Evolutionary conservation across 2,113 vertebrate species (phyloP), one percentile per base, ranked within the genome.

Genomic region (Lampris megalopsis): DNA sequence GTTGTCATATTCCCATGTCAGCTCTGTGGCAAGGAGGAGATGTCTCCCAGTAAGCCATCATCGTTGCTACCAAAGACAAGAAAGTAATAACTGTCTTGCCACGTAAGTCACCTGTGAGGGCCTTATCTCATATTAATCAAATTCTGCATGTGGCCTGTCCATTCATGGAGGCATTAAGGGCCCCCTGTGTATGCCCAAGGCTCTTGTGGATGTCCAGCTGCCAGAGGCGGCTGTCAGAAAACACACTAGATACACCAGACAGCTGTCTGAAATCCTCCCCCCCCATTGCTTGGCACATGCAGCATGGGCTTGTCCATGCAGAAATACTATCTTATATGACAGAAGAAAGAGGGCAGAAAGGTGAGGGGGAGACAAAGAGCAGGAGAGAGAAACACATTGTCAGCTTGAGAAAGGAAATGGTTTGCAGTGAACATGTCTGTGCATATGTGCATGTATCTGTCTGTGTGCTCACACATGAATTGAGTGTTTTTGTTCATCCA

Each of bases 171-270:
- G 47, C 89, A 58, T 79, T 3, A 5, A 83, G 78, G 52, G 71
- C 1, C 60, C 57, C 68, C 6, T 5, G 63, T 76, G 53, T 53
- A 60, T 63, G 67, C 76, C 47, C 37, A 71, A 69, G 75, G n/a
- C 52, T 47, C 86, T 48, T 5, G 37, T 66, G 59, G 9, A 68
- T 52, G 65, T 41, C 75, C 43, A 86, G 80, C 87, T 77, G 87
- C 85, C 73, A 66, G 41, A 13, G 63, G 59, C 66, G 71, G 63
- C 75, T 90, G 92, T 83, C 85, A 38, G 6, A 88, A 63, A 92
- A 88, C 71, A 36, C 64, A 90, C 90, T 86, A 89, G 87, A 82
- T 79, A 84, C 75, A 75, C 90, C 81, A 90, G 90, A 80, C 63
- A 45, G 81, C 87, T 93, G 94, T 88, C 86, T 63, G 70, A 35